Evolutionary conservation across 2,888 invertebrate genomes (phyloP), one percentile per base, ranked within the genome.

Genomic region (Serrognathus titanus): DNA sequence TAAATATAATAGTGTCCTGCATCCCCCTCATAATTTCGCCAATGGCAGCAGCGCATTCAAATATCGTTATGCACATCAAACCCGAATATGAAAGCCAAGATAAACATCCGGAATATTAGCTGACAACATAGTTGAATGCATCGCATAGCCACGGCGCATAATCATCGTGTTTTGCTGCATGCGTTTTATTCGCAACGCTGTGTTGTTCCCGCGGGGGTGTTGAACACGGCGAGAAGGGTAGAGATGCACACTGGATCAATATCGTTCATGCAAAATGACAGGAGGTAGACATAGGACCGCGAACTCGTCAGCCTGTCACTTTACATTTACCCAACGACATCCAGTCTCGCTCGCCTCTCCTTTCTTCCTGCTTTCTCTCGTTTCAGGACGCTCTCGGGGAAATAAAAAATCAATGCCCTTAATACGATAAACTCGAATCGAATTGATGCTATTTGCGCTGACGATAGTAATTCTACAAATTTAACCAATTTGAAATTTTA

Each of bases 251-350:
- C 35, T 31, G 54, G 55, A 58, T 58, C 58, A 49, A 58, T 58
- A 58, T 55, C 40, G 55, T 58, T 58, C 58, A 58, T 58, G 55
- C 49, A 55, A 58, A 58, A 55, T 55, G 58, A 58, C 58, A 55
- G 55, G 47, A 48, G 48, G 48, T 43, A 48, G 40, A 24, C 39
- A 45, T 13, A 39, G 47, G 38, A 20, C 53, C 48, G 20, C 40
- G 41, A 31, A 31, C 54, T 10, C 49, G 48, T 48, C 35, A 48
- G n/a, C 20, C 35, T 48, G 31, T 36, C 48, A 48, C 35, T 37
- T 13, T 48, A 37, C 36, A 35, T 36, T 31, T 31, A 48, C 48
- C 16, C 31, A 36, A 48, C 48, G 12, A 20, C 43, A 43, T 10
- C 43, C 10, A 43, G 10, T 13, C 20, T 13, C 43, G 20, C 40